Conservation (phyloP, 2,888 invertebrate genomes). For the Apomyelois bistriatella region DNA sequence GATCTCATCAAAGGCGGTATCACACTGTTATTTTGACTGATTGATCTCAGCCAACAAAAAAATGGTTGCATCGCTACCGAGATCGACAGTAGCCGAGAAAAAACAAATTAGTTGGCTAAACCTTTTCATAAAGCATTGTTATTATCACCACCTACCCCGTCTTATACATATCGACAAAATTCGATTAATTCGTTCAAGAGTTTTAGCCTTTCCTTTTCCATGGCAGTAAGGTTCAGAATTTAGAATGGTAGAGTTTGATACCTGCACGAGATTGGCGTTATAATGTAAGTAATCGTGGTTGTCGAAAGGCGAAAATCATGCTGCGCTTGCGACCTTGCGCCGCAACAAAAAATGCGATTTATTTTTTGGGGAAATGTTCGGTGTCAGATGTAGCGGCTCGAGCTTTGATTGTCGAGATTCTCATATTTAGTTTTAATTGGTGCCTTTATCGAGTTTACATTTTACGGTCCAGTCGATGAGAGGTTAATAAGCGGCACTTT, state of each 20-base stretch:
- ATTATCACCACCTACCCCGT: constrained; percentile 75
- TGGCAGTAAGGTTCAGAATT: constrained; percentile 49
- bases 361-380: constrained; percentile 70
- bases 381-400: constrained; percentile 77
- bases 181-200: constrained; percentile 39
- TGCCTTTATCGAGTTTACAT: constrained; percentile 81
- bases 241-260: constrained; percentile 20
- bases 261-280: constrained; percentile 32
- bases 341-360: constrained; percentile 68
- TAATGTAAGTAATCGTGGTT: constrained; percentile 46
- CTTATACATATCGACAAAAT: constrained; percentile 47
- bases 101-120: constrained; percentile 80
- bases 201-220: constrained; percentile 31
- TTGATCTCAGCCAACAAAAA: constrained; percentile 75
- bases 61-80: constrained; percentile 74
- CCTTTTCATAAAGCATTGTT: constrained; percentile 79
- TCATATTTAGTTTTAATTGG: constrained; percentile 81
- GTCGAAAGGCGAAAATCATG: constrained; percentile 75
- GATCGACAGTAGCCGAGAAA: constrained; percentile 79
- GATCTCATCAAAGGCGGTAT: constrained; percentile 79
- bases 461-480: constrained; percentile 79
- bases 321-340: constrained; percentile 72
- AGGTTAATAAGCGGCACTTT: constrained; percentile 80
- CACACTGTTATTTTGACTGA: constrained; percentile 81
- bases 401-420: constrained; percentile 78